These are phyloP conservation scores for Oophaga sylvatica DNA, from an alignment of 2,797 vertebrate species.

Conservation along the genomic window DNA sequence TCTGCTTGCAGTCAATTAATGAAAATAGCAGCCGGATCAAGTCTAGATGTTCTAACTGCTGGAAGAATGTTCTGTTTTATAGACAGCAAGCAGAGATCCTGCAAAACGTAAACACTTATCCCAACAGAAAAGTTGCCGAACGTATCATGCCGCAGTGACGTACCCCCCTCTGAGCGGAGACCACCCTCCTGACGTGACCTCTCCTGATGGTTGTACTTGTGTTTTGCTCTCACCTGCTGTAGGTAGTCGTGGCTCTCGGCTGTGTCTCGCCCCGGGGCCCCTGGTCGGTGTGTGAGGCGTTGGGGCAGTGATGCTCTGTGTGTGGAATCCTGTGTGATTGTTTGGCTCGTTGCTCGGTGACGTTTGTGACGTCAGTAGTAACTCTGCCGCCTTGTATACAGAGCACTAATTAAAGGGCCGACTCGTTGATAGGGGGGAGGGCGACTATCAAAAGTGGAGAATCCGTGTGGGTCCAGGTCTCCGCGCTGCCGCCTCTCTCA, in stretches of 20 bases:
- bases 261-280: neutral
- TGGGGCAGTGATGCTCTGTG: neutral
- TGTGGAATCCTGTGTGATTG: slow-evolving; percentile 4
- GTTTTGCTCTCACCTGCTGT: neutral
- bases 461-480: neutral
- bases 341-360: slow-evolving; percentile 39
- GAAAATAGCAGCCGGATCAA: too few species aligned
- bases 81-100: neutral
- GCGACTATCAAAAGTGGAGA: neutral
- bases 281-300: neutral
- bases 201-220: neutral
- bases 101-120: neutral
- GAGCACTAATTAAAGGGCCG: neutral
- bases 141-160: neutral
- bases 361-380: neutral
- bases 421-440: too few species aligned
- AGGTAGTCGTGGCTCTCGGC: neutral
- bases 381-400: neutral
- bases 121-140: neutral
- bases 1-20: too few species aligned
- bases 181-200: too few species aligned
- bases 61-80: neutral
- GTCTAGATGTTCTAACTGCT: too few species aligned
- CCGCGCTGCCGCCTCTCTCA: neutral
- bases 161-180: too few species aligned